Base-by-base conservation (phyloP, 1,140 invertebrate species). In the Ditylenchus dipsaci region DNA sequence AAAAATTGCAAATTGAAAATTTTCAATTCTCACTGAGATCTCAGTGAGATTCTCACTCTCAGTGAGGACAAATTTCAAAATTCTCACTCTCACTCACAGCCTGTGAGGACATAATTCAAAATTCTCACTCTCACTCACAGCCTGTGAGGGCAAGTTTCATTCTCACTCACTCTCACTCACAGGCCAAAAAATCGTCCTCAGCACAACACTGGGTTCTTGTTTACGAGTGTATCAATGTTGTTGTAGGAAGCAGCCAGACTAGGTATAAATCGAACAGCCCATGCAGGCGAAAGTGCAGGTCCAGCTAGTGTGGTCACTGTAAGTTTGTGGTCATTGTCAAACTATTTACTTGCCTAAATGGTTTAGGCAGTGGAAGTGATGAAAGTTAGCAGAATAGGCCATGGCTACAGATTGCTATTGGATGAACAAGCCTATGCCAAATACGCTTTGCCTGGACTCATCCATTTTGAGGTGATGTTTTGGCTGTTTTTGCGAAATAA, bases 401-500 rank as follows among this genome's bases (percentile, higher is more conserved):
- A 89, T 77, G 88, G 88, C 0, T 89, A 89, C 72, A 84, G 85
- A 67, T 80, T 86, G 7, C 30, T 87, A 15, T 81, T 87, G 30
- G 86, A 88, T 74, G 57, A 77, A 19, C 67, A 70, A 0, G 69
- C 87, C 1, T 89, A 88, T 71, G 62, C 84, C 33, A 74, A 77
- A 49, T 81, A 75, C 58, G 72, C 83, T 45, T 45, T 82, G 29
- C 69, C 82, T 21, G 68, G 83, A 0, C 71, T 80, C 1, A 75
- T 87, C 23, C 88, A 88, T 79, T 84, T 88, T 65, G 87, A 71
- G n/a, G n/a, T n/a, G n/a, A n/a, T n/a, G n/a, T n/a, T n/a, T n/a
- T n/a, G n/a, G 62, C n/a, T n/a, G n/a, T n/a, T n/a, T n/a, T n/a
- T n/a, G n/a, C n/a, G n/a, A n/a, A n/a, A n/a, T n/a, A n/a, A n/a